Evolutionary conservation across 1,140 invertebrate genomes (phyloP), one percentile per base, ranked within the genome.

Genomic region (Calliphora vicina): DNA sequence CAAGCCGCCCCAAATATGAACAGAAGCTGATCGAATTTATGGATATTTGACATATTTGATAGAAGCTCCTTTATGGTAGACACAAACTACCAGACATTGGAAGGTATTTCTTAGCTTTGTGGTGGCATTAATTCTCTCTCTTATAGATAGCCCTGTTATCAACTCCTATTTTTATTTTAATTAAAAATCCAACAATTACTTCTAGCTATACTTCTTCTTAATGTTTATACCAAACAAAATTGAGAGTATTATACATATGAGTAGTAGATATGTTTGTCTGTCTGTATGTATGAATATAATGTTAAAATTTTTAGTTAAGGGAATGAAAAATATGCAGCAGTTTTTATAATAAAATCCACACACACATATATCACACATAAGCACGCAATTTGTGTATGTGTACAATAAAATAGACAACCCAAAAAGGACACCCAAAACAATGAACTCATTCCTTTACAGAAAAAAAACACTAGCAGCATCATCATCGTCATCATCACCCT

Each of bases 401-500:
- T n/a, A 23, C 9, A 10, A 10, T 23, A 67, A 67, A 67, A 23
- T 25, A 23, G 20, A 67, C 20, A 67, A 23, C 45, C 17, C 12
- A 50, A 50, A 50, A n/a, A 50, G 6, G 35, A 50, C 61, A 67
- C n/a, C 61, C 61, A 23, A 23, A 57, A 57, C 10, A 67, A 9
- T 67, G 4, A 67, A 67, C 20, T 67, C 61, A 67, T 67, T 25
- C 61, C 50, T 57, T 67, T 25, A 67, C 0, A 25, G 25, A 20
- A 67, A 17, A 25, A 67, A 3, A 67, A 20, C 20, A 25, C 8
- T 23, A 67, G 61, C 61, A 67, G 2, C 61, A 67, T 25, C 61
- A 67, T 25, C 74, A 78, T 45, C 61, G 25, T 25, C 61, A 67
- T 25, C 74, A 78, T 45, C 74, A 78, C 20, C 35, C 74, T 78